phyloP scores from a whole-genome alignment of 2,888 invertebrate genomes.

The Dicycla oo region DNA sequence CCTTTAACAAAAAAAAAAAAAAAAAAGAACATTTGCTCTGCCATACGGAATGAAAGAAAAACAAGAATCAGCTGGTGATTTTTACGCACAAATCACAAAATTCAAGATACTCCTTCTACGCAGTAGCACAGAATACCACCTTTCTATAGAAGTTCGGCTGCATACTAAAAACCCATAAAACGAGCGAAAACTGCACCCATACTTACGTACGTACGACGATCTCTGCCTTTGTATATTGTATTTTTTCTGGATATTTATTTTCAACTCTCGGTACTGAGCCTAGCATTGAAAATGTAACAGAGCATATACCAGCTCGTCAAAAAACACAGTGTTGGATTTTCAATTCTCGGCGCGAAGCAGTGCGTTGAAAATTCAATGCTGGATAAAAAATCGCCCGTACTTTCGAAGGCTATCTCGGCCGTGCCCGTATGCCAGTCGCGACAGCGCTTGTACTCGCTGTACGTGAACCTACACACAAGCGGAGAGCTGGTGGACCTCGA shows the following conservation, averaged over 20 bases:
- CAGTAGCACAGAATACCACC: background rate
- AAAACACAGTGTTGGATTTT: background rate
- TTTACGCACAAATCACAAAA: slow-evolving; percentile 42
- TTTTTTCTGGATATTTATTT: too few species aligned
- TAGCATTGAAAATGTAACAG: background rate
- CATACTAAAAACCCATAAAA: background rate
- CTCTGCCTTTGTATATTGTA: too few species aligned
- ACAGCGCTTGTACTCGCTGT: background rate
- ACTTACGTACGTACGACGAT: background rate
- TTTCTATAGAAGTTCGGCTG: slow-evolving; percentile 1
- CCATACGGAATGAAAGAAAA: slow-evolving; percentile 37
- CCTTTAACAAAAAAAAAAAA: slow-evolving; percentile 34
- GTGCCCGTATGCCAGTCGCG: background rate
- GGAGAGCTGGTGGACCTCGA: too few species aligned
- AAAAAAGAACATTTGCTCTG: slow-evolving; percentile 26
- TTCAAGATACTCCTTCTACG: slow-evolving; percentile 23
- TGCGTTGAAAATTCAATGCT: background rate
- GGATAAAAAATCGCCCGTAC: too few species aligned
- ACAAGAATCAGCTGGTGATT: slow-evolving; percentile 35
- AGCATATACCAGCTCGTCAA: background rate
- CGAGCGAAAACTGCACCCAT: background rate
- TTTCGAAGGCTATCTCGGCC: background rate
- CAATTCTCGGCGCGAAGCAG: background rate
- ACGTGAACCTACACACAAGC: background rate
- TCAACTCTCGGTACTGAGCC: background rate